Percentiles rank a stretch among this genome's conserved stretches.
Evolutionary conservation across 2,113 vertebrate genomes (phyloP).

Genomic region (Fregetta grallaria): DNA sequence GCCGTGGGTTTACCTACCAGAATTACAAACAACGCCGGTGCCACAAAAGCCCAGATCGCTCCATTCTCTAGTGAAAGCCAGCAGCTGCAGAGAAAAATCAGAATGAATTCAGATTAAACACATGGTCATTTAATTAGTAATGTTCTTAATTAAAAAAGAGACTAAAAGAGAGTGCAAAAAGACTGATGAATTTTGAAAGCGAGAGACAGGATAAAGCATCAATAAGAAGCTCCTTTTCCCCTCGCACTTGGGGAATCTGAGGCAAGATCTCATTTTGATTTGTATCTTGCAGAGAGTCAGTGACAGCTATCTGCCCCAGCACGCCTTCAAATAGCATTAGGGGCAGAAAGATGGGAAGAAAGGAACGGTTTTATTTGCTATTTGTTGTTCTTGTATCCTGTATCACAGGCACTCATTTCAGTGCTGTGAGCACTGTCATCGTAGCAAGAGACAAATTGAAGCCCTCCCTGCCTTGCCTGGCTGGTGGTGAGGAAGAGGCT

Average conservation of each 20-base stretch:
- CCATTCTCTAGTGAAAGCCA: conserved; percentile 90
- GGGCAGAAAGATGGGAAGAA: background rate
- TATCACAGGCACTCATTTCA: background rate
- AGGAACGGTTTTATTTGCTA: background rate
- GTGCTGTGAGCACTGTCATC: background rate
- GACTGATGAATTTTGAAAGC: background rate
- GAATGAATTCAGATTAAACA: background rate
- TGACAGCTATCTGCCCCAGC: background rate
- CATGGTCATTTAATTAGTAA: background rate
- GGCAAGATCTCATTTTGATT: background rate
- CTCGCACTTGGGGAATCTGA: accelerated
- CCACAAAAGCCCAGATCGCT: conserved; percentile 97
- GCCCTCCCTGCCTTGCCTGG: background rate
- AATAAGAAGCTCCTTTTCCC: background rate
- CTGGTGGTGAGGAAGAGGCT: background rate
- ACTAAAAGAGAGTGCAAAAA: background rate
- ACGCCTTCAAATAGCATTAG: background rate
- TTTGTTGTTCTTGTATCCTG: background rate
- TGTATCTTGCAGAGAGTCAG: background rate
- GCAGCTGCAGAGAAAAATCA: conserved; percentile 78
- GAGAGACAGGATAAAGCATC: accelerated
- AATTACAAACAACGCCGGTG: conserved; percentile 90
- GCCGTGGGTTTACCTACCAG: conserved; percentile 76
- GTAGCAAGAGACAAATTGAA: background rate
- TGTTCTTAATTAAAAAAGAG: background rate